Percentiles rank a stretch among this genome's conserved stretches.
phyloP scores from a whole-genome alignment of 1,140 invertebrate species.

The Eurosta solidaginis region DNA sequence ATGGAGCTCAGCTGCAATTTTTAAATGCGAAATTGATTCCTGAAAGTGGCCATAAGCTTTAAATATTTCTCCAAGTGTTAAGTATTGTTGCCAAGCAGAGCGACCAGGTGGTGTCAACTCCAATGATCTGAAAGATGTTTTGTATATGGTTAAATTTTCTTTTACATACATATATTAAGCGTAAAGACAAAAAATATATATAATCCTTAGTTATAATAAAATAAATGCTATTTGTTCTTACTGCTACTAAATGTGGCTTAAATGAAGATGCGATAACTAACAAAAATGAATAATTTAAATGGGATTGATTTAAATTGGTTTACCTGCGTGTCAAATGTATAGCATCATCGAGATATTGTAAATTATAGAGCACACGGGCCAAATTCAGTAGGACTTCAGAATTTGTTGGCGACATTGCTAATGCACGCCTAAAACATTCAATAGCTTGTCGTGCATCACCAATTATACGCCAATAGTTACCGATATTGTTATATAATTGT shows the following conservation, averaged over 20 bases:
- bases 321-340: slow-evolving; percentile 79
- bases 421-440: slow-evolving; percentile 83
- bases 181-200: no score
- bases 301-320: neutral
- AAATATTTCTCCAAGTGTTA: slow-evolving; percentile 83
- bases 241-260: no score
- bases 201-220: neutral
- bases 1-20: slow-evolving; percentile 79
- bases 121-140: slow-evolving; percentile 54
- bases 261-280: neutral
- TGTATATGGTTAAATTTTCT: neutral
- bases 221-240: no score
- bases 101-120: slow-evolving; percentile 79
- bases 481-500: slow-evolving; percentile 85
- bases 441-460: slow-evolving; percentile 82
- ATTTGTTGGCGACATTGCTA: slow-evolving; percentile 84
- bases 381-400: slow-evolving; percentile 83
- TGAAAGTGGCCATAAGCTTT: slow-evolving; percentile 83
- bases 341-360: slow-evolving; percentile 87
- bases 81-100: slow-evolving; percentile 88
- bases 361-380: slow-evolving; percentile 80
- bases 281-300: slow-evolving; percentile 36
- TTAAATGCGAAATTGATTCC: slow-evolving; percentile 79
- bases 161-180: no score
- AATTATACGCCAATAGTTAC: slow-evolving; percentile 86